Base-by-base conservation (phyloP, 1,140 invertebrate genomes). In the Manduca sexta region DNA sequence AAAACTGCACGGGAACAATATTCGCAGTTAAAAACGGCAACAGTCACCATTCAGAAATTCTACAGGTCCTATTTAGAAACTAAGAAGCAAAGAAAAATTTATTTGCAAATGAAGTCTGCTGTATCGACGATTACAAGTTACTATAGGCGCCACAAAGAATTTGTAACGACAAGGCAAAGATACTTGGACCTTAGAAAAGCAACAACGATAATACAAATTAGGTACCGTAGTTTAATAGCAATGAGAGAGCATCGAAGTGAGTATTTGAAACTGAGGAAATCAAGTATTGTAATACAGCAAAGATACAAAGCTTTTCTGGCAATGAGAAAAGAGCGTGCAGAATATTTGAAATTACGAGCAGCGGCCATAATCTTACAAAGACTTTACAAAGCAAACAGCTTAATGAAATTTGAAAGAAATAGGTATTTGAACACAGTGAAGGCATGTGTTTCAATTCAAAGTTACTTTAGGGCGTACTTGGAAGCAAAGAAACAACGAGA, bases 201-300 rank as follows among this genome's bases (percentile, higher is more conserved):
- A 2, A 52, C 65, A 11, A 60, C 82, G 31, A 60, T 52, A n/a
- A 51, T 88, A 40, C 83, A 88, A 45, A 65, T 48, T 14, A 51
- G 56, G 11, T 90, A 85, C 64, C 84, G 84, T 66, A 84, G 81
- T 12, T 61, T 84, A 26, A 41, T 57, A 46, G 38, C 59, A 1
- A 78, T 76, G 58, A 81, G 55, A 48, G 30, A 15, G 38, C 41
- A 80, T 49, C 62, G 74, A 14, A 29, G 65, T 35, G 18, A 64
- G 3, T 91, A 83, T 60, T 56, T 85, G 12, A 46, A 52, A 14
- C 49, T 86, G 13, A 76, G 79, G 46, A 43, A 56, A 10, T 71
- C 83, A 6, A 73, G 73, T 16, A 55, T 85, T 11, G 37, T 59
- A 0, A 56, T 92, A n/a, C 91, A 92, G 63, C 56, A 45, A 1